Percentiles rank a stretch among this genome's conserved stretches.
phyloP scores from a whole-genome alignment of 2,888 invertebrate genomes.

The Drosophila conformis region DNA sequence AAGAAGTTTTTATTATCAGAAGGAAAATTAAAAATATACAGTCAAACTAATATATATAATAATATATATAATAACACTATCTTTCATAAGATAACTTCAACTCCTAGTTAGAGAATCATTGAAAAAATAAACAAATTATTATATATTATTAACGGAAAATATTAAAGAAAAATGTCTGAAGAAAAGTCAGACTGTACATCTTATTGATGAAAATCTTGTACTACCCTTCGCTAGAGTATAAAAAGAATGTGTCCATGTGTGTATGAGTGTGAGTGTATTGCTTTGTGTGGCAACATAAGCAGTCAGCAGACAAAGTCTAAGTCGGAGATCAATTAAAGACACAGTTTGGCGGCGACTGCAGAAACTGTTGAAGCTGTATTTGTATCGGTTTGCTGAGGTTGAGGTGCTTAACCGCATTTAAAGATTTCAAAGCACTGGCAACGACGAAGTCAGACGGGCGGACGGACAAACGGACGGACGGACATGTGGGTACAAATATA shows the following conservation, averaged over 20 bases:
- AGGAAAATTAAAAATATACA: background rate
- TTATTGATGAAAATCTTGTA: background rate
- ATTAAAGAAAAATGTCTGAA: background rate
- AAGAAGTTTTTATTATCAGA: background rate
- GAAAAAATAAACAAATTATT: no score
- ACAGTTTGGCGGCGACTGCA: conserved; percentile 30
- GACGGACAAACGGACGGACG: background rate
- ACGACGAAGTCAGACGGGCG: conserved; percentile 32
- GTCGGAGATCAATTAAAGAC: conserved; percentile 29
- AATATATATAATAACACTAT: background rate
- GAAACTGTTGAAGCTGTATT: conserved; percentile 32
- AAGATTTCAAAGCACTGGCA: conserved; percentile 48
- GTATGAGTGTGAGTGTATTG: background rate
- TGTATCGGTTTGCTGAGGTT: conserved; percentile 27
- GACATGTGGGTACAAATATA: conserved; percentile 34
- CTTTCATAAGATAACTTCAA: background rate
- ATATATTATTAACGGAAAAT: no score
- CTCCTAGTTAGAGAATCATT: no score
- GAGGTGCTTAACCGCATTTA: conserved; percentile 76
- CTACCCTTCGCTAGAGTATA: background rate
- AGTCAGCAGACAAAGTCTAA: conserved; percentile 24
- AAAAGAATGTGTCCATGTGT: conserved; percentile 5
- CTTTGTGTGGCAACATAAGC: conserved; percentile 35
- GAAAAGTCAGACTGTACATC: background rate
- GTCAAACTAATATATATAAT: background rate